A percentile compares a stretch with the other conserved stretches of the same genome.
phyloP scores from a whole-genome alignment of 2,797 vertebrate species.

The Ctenopoma kingsleyae region DNA sequence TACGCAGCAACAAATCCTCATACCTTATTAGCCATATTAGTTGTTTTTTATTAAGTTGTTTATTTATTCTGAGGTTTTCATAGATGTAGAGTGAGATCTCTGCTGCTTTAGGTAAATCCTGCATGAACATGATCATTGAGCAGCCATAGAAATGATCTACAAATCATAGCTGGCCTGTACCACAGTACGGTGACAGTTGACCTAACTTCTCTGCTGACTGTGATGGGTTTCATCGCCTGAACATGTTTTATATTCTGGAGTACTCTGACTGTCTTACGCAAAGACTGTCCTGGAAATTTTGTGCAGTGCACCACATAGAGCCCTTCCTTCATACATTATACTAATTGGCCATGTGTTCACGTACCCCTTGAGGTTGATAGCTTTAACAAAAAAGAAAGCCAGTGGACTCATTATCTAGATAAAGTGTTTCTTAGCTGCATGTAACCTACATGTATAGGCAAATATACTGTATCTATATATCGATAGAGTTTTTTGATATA shows the following conservation, averaged over 20 bases:
- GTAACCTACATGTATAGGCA: constrained; percentile 8
- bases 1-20: too few relatives aligned
- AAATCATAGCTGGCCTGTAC: not conserved
- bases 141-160: not conserved
- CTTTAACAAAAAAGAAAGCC: constrained; percentile 24
- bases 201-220: not conserved
- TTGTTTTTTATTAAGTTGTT: too few relatives aligned
- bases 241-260: not conserved
- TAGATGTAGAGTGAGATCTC: not conserved
- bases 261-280: not conserved
- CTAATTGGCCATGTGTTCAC: constrained; percentile 47
- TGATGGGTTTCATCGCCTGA: not conserved
- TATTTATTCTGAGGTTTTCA: not conserved
- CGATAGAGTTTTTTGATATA: not conserved
- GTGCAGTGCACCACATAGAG: too few relatives aligned
- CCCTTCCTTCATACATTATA: constrained; percentile 33
- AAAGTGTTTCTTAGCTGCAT: constrained; percentile 28
- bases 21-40: too few relatives aligned
- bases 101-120: not conserved
- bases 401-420: constrained; percentile 42
- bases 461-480: not conserved
- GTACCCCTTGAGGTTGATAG: constrained; percentile 28
- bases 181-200: not conserved
- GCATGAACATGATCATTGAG: not conserved
- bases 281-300: constrained; percentile 8